These are phyloP conservation scores for Parotocinclus haroldoi DNA, from an alignment of 2,797 vertebrate species.

Conservation along the genomic window DNA sequence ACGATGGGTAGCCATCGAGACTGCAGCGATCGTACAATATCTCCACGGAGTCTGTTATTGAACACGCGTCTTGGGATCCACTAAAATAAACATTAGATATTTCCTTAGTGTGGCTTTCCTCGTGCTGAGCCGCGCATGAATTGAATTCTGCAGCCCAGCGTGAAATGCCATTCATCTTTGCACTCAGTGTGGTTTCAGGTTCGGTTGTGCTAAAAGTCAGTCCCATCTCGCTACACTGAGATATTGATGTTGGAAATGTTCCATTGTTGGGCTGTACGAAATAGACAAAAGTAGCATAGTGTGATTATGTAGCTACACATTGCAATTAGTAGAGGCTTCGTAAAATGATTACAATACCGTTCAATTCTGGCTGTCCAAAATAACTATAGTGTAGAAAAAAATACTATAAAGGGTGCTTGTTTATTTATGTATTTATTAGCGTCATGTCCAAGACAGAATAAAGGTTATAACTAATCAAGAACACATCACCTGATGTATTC, in stretches of 20 bases:
- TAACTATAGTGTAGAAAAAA: too few species aligned
- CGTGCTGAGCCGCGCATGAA: conserved; percentile 60
- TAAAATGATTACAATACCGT: too few species aligned
- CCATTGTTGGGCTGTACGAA: neutral
- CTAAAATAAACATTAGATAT: conserved; percentile 65
- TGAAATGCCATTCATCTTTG: conserved; percentile 62
- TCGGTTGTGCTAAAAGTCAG: conserved; percentile 41
- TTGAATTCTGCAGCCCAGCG: conserved; percentile 61
- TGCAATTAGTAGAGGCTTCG: neutral
- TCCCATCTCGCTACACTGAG: conserved; percentile 44
- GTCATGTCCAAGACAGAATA: too few species aligned
- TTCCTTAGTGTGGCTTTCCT: conserved; percentile 60
- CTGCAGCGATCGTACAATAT: conserved; percentile 43
- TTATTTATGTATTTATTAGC: too few species aligned
- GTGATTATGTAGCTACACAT: neutral
- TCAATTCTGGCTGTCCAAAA: too few species aligned
- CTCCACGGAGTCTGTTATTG: conserved; percentile 52
- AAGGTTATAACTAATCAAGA: too few species aligned
- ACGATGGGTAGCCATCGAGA: conserved; percentile 45
- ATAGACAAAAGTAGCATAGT: neutral
- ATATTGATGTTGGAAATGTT: conserved; percentile 41
- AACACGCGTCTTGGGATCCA: conserved; percentile 54
- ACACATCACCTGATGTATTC: too few species aligned
- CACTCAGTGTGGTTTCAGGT: conserved; percentile 53
- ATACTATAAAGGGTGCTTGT: too few species aligned